Evolutionary conservation across 2,797 vertebrate species (phyloP).

Genomic region (Danio jaintianensis): DNA sequence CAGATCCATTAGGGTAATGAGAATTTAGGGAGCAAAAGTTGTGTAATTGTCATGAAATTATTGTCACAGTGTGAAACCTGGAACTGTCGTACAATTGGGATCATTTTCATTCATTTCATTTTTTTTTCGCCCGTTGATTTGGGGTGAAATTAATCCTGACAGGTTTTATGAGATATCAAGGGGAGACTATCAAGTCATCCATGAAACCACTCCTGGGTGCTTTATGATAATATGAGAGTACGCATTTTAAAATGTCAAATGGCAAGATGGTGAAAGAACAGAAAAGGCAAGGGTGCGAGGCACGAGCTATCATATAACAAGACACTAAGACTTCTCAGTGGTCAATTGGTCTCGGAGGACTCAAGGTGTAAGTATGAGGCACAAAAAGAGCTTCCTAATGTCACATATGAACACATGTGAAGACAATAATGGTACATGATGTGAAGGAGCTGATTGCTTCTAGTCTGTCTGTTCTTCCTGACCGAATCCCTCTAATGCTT

Average conservation of each 20-base stretch:
- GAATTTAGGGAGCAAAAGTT: not conserved
- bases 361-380: not conserved
- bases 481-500: conserved; percentile 9
- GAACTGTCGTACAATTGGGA: not conserved
- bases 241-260: not conserved
- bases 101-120: not conserved
- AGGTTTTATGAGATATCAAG: not conserved
- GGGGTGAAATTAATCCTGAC: not conserved
- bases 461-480: conserved; percentile 40
- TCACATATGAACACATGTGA: conserved; percentile 1
- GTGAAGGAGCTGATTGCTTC: conserved; percentile 39
- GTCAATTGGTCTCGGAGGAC: conserved; percentile 8
- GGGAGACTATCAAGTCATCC: not conserved
- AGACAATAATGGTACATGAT: not conserved
- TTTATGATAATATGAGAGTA: not conserved
- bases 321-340: not conserved
- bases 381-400: conserved; percentile 9
- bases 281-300: not conserved
- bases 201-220: conserved; percentile 1
- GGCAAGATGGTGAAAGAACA: not conserved
- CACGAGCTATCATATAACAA: not conserved
- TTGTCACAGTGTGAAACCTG: not conserved
- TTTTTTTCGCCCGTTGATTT: not conserved
- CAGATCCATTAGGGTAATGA: not conserved
- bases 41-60: not conserved